Evolutionary conservation across 2,113 vertebrate genomes (phyloP).

Genomic region (Stercorarius parasiticus): DNA sequence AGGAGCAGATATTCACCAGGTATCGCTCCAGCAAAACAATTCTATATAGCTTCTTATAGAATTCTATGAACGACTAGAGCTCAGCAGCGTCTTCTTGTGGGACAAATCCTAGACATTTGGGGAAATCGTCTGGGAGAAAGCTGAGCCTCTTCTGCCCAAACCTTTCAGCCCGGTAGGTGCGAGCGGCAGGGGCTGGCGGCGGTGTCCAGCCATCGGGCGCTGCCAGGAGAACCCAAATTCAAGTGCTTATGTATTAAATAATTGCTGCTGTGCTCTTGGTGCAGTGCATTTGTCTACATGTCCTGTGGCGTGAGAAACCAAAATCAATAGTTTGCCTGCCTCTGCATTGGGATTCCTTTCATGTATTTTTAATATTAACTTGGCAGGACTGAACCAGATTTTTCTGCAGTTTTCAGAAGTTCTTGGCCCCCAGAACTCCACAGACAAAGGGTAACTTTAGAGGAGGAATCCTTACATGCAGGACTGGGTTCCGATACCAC

Average conservation of each 20-base stretch:
- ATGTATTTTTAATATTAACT: not conserved
- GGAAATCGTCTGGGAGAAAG: not conserved
- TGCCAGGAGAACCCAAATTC: not conserved
- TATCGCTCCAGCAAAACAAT: accelerated
- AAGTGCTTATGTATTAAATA: not conserved
- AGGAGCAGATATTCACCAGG: not conserved
- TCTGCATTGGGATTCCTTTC: not conserved
- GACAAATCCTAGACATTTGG: not conserved
- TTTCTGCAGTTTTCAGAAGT: not conserved
- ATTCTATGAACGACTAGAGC: accelerated
- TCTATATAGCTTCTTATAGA: accelerated
- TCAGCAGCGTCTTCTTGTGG: not conserved
- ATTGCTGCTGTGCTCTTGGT: not conserved
- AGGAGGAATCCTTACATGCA: accelerated
- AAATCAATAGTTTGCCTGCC: not conserved
- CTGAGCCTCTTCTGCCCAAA: not conserved
- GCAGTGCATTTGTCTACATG: not conserved
- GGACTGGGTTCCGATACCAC: accelerated
- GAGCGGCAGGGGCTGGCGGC: accelerated
- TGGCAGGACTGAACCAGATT: not conserved
- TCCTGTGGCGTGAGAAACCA: not conserved
- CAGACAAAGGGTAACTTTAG: not conserved
- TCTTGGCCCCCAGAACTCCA: not conserved
- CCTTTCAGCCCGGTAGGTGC: not conserved
- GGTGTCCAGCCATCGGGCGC: accelerated